Conservation (phyloP, 2,888 invertebrate species). For the Galerucella calmariensis region DNA sequence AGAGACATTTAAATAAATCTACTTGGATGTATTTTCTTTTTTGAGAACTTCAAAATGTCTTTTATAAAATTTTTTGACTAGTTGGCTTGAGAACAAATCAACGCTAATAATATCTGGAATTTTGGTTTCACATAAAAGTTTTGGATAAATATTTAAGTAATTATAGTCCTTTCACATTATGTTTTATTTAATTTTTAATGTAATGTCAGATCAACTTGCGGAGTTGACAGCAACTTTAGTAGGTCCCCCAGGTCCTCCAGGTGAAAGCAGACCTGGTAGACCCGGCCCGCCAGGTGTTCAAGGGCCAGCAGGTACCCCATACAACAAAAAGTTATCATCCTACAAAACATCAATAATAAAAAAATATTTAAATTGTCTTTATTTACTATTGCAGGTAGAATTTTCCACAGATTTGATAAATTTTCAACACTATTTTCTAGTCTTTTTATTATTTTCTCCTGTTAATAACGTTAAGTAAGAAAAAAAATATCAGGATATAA, state of each 20-base stretch:
- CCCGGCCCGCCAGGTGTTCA: constrained; percentile 77
- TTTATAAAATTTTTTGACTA: too few relatives aligned
- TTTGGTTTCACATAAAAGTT: background rate
- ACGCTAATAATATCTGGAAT: background rate
- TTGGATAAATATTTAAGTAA: background rate
- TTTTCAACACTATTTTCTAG: too few relatives aligned
- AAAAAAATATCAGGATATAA: too few relatives aligned
- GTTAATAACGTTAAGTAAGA: too few relatives aligned
- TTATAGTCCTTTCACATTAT: too few relatives aligned
- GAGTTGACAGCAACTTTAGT: constrained; percentile 74
- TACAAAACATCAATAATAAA: constrained; percentile 9
- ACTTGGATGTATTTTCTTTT: too few relatives aligned
- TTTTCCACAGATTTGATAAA: too few relatives aligned
- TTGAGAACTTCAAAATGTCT: too few relatives aligned
- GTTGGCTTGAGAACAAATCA: too few relatives aligned
- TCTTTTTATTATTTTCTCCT: too few relatives aligned
- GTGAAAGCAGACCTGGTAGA: constrained; percentile 74
- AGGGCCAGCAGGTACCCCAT: constrained; percentile 72
- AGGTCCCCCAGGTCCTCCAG: constrained; percentile 76
- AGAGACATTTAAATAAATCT: too few relatives aligned
- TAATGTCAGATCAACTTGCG: constrained; percentile 74
- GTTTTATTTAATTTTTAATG: constrained; percentile 26
- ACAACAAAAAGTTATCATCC: constrained; percentile 1
- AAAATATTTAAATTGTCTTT: background rate
- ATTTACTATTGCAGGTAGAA: background rate